Percentiles rank a stretch among this genome's conserved stretches.
phyloP scores from a whole-genome alignment of 2,888 invertebrate genomes.

The Drosophila prostipennis region DNA sequence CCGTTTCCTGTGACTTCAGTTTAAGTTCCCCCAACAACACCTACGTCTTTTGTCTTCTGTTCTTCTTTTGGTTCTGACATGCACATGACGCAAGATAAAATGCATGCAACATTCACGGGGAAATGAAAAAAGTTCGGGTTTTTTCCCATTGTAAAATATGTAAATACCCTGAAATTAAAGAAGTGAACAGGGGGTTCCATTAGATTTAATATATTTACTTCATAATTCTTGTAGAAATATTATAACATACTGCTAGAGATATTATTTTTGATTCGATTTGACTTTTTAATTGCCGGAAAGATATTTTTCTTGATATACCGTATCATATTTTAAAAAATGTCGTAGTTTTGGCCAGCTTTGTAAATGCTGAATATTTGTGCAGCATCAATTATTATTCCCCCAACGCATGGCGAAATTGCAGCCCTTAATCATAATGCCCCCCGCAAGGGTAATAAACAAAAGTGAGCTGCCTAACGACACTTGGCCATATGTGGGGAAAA shows the following conservation, averaged over 20 bases:
- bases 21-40: constrained; percentile 39
- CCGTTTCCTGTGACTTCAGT: constrained; percentile 16
- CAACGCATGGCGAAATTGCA: neutral
- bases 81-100: constrained; percentile 62
- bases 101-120: constrained; percentile 17
- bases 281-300: no score
- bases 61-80: constrained; percentile 47
- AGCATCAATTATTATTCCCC: neutral
- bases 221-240: no score
- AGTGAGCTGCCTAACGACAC: constrained; percentile 23
- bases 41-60: constrained; percentile 56
- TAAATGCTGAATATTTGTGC: neutral
- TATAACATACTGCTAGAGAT: no score
- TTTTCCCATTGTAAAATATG: neutral
- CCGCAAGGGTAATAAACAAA: constrained; percentile 10
- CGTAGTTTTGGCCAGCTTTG: neutral
- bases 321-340: no score
- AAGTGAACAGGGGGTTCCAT: no score
- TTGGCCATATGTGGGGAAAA: constrained; percentile 36
- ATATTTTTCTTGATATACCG: no score
- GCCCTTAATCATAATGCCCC: constrained; percentile 6
- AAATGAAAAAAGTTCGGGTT: neutral
- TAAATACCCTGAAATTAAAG: neutral
- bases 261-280: no score
- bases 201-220: no score